Conservation (phyloP, 2,797 vertebrate genomes). For the Liparis tanakae region DNA sequence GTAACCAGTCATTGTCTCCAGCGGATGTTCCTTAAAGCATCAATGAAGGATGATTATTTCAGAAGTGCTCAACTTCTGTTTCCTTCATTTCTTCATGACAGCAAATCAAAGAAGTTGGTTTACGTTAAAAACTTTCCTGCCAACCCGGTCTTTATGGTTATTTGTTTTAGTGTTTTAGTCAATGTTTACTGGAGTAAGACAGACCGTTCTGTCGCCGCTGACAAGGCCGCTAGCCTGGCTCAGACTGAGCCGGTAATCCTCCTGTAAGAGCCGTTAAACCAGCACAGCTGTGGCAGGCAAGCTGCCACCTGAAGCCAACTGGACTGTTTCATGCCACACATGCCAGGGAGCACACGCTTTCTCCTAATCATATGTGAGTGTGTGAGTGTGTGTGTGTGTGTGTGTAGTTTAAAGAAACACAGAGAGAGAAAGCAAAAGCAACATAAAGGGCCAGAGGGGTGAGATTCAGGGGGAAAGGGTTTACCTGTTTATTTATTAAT, state of each 20-base stretch:
- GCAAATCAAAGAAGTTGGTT: slow-evolving; percentile 12
- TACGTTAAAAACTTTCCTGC: slow-evolving; percentile 33
- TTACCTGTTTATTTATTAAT: slow-evolving; percentile 53
- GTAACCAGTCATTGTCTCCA: neutral
- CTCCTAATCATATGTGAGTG: neutral
- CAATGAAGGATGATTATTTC: neutral
- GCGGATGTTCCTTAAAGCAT: neutral
- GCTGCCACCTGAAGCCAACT: slow-evolving; percentile 69
- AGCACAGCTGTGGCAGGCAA: slow-evolving; percentile 72
- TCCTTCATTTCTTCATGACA: neutral
- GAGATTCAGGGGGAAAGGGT: slow-evolving; percentile 19
- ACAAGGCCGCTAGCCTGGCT: slow-evolving; percentile 61
- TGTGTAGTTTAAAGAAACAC: neutral
- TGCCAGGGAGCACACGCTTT: neutral
- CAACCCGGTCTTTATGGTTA: neutral
- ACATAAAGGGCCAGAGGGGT: slow-evolving; percentile 11
- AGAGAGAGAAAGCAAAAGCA: neutral
- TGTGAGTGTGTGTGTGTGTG: neutral
- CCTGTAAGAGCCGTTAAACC: slow-evolving; percentile 76
- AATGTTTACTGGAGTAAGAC: slow-evolving; percentile 57
- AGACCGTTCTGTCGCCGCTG: slow-evolving; percentile 52
- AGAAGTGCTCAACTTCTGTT: neutral
- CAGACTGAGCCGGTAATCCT: slow-evolving; percentile 75
- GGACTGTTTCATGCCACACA: slow-evolving; percentile 52
- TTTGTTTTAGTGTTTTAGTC: slow-evolving; percentile 38